Conservation (phyloP, 2,113 vertebrate genomes). For the Saguinus midas region DNA sequence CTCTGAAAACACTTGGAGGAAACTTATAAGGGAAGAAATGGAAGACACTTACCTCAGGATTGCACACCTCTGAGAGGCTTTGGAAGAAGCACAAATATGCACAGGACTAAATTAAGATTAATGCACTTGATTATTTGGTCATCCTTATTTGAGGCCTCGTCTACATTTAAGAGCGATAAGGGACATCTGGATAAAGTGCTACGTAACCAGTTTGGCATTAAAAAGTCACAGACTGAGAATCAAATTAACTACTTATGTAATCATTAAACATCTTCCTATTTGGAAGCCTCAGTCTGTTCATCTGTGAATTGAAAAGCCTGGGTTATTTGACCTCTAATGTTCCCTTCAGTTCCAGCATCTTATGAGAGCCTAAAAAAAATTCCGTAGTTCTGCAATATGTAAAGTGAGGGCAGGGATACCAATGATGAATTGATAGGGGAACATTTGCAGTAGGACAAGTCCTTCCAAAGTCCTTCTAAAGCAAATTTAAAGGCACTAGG, state of each 20-base stretch:
- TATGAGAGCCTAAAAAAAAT: not conserved
- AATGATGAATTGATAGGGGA: not conserved
- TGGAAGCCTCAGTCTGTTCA: not conserved
- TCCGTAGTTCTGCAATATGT: not conserved
- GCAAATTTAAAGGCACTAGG: not conserved
- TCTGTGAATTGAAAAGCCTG: not conserved
- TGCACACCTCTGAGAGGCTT: not conserved
- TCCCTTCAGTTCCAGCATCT: not conserved
- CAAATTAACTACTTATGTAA: not conserved
- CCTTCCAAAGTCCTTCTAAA: not conserved
- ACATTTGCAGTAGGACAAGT: not conserved
- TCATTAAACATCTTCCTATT: not conserved
- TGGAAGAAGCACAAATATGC: not conserved
- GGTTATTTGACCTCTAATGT: not conserved
- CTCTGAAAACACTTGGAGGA: not conserved
- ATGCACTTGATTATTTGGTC: not conserved
- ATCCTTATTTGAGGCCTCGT: not conserved
- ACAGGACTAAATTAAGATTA: not conserved
- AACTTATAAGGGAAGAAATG: not conserved
- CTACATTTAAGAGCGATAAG: not conserved
- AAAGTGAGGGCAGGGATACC: not conserved
- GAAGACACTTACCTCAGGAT: not conserved
- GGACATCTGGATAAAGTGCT: not conserved
- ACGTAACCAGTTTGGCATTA: too few relatives aligned
- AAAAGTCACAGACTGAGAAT: not conserved